Conservation (phyloP, 2,797 vertebrate genomes). For the Acipenser oxyrinchus region DNA sequence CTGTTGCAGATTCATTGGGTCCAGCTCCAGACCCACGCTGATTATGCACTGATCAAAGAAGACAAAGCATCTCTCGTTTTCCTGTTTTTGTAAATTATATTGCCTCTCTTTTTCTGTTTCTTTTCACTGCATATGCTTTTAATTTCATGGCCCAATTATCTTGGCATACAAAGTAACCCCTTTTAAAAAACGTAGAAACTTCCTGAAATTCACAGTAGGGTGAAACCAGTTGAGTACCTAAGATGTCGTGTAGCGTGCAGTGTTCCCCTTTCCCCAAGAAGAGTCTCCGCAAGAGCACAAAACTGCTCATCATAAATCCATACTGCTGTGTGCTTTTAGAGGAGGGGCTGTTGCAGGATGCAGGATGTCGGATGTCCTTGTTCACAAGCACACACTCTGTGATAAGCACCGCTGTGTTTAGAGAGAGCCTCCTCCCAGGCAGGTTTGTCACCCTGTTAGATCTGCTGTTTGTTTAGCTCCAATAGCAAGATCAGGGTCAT, state of each 20-base stretch:
- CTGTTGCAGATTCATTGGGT: slow-evolving; percentile 29
- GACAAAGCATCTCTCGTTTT: slow-evolving; percentile 12
- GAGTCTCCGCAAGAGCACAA: no score
- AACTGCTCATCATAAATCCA: background rate
- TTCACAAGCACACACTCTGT: no score
- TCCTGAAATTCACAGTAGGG: slow-evolving; percentile 11
- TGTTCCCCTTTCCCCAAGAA: background rate
- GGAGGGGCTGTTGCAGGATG: no score
- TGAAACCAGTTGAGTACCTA: slow-evolving; percentile 17
- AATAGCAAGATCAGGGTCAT: no score
- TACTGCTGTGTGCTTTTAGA: no score
- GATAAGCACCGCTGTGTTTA: no score
- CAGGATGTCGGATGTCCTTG: no score
- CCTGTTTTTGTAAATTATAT: slow-evolving; percentile 35
- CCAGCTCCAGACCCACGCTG: slow-evolving; percentile 23
- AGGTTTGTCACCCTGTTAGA: no score
- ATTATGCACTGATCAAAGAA: slow-evolving; percentile 45
- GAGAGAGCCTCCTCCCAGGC: no score
- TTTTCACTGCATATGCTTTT: slow-evolving; percentile 32
- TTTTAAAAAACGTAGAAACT: background rate
- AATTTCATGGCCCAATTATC: slow-evolving; percentile 17
- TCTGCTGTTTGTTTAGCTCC: no score
- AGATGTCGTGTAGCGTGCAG: slow-evolving; percentile 14
- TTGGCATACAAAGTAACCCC: background rate
- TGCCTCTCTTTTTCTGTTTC: slow-evolving; percentile 13